Conservation (phyloP, 1,140 invertebrate species). For the Lepidurus apus region DNA sequence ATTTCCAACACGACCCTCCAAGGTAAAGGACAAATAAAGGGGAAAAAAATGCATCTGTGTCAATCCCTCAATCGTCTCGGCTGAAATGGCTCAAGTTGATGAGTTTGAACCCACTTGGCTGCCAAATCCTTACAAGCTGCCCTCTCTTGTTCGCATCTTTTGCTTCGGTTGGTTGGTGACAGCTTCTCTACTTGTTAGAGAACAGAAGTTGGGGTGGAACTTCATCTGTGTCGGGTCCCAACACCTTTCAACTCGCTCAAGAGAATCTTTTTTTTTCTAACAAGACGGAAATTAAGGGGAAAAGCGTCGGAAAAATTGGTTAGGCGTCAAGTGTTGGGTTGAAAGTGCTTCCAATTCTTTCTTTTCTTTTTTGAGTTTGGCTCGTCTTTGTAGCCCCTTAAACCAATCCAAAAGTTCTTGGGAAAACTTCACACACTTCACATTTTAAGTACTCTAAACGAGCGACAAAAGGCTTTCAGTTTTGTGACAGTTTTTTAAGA, state of each 20-base stretch:
- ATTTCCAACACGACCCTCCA: neutral
- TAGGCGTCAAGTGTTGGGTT: conserved; percentile 6
- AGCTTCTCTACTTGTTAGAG: neutral
- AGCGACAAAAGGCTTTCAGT: conserved; percentile 10
- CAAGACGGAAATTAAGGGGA: neutral
- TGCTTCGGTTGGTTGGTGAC: neutral
- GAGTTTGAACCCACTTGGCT: neutral
- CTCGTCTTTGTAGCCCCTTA: neutral
- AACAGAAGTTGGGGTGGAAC: neutral
- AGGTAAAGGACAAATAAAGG: neutral
- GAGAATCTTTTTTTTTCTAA: neutral
- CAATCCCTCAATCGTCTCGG: neutral
- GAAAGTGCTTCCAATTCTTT: neutral
- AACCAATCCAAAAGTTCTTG: neutral
- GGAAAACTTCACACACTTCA: conserved; percentile 21
- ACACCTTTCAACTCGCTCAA: neutral
- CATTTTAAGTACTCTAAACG: conserved; percentile 5
- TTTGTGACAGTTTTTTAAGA: conserved; percentile 1
- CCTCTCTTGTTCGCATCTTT: neutral
- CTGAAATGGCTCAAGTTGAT: neutral
- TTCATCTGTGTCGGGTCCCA: neutral
- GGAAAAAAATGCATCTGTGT: neutral
- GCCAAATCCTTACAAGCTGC: neutral
- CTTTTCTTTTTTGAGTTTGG: neutral
- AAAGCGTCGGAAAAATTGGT: neutral